Conservation (phyloP, 2,888 invertebrate genomes). For the Autographa gamma region DNA sequence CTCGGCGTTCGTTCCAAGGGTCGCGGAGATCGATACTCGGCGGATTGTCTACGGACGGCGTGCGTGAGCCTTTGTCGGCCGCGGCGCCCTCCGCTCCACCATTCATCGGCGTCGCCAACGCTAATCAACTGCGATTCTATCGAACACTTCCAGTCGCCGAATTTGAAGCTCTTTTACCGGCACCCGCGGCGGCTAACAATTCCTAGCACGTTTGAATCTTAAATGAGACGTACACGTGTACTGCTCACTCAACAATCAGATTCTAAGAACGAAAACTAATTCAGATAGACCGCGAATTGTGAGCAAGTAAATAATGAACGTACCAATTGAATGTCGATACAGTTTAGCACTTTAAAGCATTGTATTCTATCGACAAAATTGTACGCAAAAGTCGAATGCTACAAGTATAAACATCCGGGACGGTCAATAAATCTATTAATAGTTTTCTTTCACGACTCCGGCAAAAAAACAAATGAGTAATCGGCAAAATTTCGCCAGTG, state of each 20-base stretch:
- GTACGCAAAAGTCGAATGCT: not conserved
- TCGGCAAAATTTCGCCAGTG: conserved; percentile 68
- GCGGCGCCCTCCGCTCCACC: conserved; percentile 69
- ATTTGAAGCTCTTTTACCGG: conserved; percentile 48
- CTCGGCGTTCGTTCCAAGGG: conserved; percentile 87
- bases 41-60: conserved; percentile 86
- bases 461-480: conserved; percentile 42
- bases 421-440: not conserved
- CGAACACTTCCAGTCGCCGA: conserved; percentile 54
- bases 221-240: conserved; percentile 48
- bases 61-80: conserved; percentile 83
- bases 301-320: not conserved
- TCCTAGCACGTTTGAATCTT: conserved; percentile 53
- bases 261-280: conserved; percentile 31
- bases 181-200: conserved; percentile 50
- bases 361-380: not conserved
- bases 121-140: conserved; percentile 78
- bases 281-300: conserved; percentile 5
- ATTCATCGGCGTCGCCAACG: conserved; percentile 73
- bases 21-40: conserved; percentile 87
- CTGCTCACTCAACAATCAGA: conserved; percentile 30
- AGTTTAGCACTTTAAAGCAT: not conserved
- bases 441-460: not conserved
- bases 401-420: not conserved
- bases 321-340: conserved; percentile 8